Evolutionary conservation across 2,797 vertebrate genomes (phyloP), one percentile per base, ranked within the genome.

Genomic region (Onychomys torridus): DNA sequence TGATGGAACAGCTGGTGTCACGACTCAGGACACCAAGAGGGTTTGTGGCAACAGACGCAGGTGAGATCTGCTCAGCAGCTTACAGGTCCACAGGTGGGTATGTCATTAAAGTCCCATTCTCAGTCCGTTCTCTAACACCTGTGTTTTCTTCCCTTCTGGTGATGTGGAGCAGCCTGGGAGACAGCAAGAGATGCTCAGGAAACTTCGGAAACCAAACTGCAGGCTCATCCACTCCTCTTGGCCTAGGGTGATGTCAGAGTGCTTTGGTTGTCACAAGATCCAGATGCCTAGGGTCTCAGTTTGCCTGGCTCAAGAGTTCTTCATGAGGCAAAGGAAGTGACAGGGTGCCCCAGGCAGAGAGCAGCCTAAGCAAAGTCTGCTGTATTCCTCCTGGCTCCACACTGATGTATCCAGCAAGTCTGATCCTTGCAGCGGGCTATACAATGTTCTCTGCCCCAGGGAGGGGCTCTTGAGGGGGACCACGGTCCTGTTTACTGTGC

Each of bases 401-500:
- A 2, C 78, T 55, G 95, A 73, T 12, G n/a, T 67, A 52, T 93
- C 96, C 94, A 37, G 59, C 91, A 91, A 88, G 96, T 94, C n/a
- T 57, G 79, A 59, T 27, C 83, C 63, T 25, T 57, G 84, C 27
- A 23, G 78, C 19, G 88, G 97, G 97, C 99, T 99, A 99, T 98
- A 99, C 99, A 97, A 99, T 98, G 98, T 99, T 99, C 98, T 99
- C 99, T 0, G 99, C 99, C 2, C 99, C 99, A 0, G 99, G 99
- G 67, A 99, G 98, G 76, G 99, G 99, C 75, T 99, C 99, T 98
- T 99, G 99, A 5, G 98, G 98, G 19, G 99, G 99, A 34, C 98
- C 98, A 0, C 95, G 98, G 46, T 98, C 98, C 94, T 98, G 99
- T 93, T 98, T 98, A 97, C 98, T 98, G 46, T 99, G 99, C 97